These are phyloP conservation scores for Microctonus hyperodae DNA, from an alignment of 2,888 invertebrate species.

Conservation along the genomic window DNA sequence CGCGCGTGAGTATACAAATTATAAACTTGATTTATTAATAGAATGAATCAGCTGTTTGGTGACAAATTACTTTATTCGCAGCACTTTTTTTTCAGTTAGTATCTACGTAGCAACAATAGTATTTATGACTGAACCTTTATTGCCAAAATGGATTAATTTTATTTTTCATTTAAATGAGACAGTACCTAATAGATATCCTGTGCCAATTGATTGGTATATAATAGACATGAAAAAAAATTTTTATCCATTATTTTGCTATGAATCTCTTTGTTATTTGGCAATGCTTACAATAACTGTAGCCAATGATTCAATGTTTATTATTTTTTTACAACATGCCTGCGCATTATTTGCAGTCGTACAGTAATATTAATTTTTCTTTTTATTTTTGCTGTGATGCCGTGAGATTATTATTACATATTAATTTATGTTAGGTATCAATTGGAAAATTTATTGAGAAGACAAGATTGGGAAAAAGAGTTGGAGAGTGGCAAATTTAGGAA, in stretches of 20 bases:
- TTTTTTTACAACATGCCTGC: slow-evolving; percentile 21
- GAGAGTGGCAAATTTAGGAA: neutral
- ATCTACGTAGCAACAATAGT: neutral
- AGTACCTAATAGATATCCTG: slow-evolving; percentile 1
- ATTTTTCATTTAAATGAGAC: slow-evolving; percentile 3
- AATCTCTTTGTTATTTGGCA: neutral
- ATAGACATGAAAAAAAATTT: slow-evolving; percentile 21
- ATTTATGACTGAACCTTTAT: neutral
- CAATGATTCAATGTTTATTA: slow-evolving; percentile 17
- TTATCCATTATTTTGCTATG: neutral
- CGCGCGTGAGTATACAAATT: neutral
- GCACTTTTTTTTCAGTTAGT: neutral
- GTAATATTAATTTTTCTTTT: slow-evolving; percentile 9
- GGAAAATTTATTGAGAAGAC: neutral
- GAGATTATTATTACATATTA: neutral
- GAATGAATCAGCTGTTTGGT: neutral
- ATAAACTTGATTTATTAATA: neutral
- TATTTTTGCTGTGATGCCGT: neutral
- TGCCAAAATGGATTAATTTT: neutral
- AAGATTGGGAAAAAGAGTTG: neutral
- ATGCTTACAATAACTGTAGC: slow-evolving; percentile 3
- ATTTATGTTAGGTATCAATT: neutral
- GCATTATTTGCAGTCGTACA: slow-evolving; percentile 27
- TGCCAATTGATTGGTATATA: slow-evolving; percentile 11
- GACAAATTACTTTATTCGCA: neutral